A percentile compares a stretch with the other conserved stretches of the same genome.
Conservation (phyloP, 2,888 invertebrate species). For the Leptopilina myrica region DNA sequence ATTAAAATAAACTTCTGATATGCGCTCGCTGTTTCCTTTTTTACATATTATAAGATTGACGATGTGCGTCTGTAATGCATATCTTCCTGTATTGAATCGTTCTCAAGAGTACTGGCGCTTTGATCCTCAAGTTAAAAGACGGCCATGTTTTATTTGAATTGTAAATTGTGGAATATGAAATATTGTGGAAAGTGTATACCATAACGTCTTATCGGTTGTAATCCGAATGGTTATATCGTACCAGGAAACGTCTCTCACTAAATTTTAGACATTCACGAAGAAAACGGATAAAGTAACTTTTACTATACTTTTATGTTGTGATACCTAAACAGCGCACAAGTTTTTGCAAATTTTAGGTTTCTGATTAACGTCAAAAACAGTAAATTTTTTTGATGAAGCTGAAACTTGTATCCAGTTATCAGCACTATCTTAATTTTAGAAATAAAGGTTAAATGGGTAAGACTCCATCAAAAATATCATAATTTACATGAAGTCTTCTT, state of each 20-base stretch:
- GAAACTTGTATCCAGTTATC: too few relatives aligned
- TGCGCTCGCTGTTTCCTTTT: not conserved
- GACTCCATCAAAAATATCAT: too few relatives aligned
- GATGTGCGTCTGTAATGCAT: not conserved
- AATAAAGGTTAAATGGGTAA: too few relatives aligned
- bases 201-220: slow-evolving; percentile 2
- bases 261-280: not conserved
- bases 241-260: slow-evolving; percentile 19
- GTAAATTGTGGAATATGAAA: slow-evolving; percentile 34
- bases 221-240: slow-evolving; percentile 28
- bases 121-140: slow-evolving; percentile 9
- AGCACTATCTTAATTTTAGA: too few relatives aligned
- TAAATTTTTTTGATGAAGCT: too few relatives aligned
- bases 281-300: too few relatives aligned
- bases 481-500: too few relatives aligned
- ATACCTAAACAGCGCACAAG: too few relatives aligned
- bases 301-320: too few relatives aligned
- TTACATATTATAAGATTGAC: not conserved
- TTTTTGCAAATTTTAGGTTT: too few relatives aligned
- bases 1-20: slow-evolving; percentile 16
- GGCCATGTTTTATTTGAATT: slow-evolving; percentile 24
- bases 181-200: slow-evolving; percentile 21
- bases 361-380: too few relatives aligned
- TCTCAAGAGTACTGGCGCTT: not conserved
- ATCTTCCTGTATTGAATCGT: slow-evolving; percentile 3